Evolutionary conservation across 1,140 invertebrate genomes (phyloP), one percentile per base, ranked within the genome.

Genomic region (Calliopsis andreniformis): DNA sequence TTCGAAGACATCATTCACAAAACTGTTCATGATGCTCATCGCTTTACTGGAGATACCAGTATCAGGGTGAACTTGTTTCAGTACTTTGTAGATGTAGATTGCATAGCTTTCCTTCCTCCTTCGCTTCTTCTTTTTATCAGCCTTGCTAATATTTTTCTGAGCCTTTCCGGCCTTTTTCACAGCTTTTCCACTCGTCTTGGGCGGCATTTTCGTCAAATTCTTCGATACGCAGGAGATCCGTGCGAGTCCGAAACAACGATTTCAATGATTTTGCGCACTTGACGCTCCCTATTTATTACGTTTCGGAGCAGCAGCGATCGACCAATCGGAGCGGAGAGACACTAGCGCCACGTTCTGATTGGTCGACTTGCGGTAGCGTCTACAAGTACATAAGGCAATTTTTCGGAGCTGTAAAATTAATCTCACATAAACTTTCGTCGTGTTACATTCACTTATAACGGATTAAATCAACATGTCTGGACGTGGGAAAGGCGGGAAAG

Each of bases 81-180:
- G 80, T 6, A 96, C 93, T 86, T 96, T 96, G 90, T 95, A 95
- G 32, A 95, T 93, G 89, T 96, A 96, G 56, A 95, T 94, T 1
- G 93, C 93, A 92, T 95, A 97, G 72, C 92, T 94, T 84, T 96
- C 94, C 91, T 94, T 95, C 91, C 93, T 93, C 88, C 90, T 88
- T 64, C 92, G 93, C 63, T 92, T 94, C 92, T 87, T 93, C 78
- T 94, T 94, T 87, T 91, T 93, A 64, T 93, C 92, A 3, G 84
- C 86, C 66, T 93, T 93, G 18, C 90, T 91, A 39, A 94, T 94
- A 70, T 93, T 94, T 82, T 93, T 94, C 78, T 93, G 92, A 18
- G 93, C 92, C 78, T 94, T 94, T 7, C 92, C 93, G 25, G 93
- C 90, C 72, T 93, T 94, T 83, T 93, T 94, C 59, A 89, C 91